Evolutionary conservation across 2,113 vertebrate genomes (phyloP).

Genomic region (Gallinago undulata): DNA sequence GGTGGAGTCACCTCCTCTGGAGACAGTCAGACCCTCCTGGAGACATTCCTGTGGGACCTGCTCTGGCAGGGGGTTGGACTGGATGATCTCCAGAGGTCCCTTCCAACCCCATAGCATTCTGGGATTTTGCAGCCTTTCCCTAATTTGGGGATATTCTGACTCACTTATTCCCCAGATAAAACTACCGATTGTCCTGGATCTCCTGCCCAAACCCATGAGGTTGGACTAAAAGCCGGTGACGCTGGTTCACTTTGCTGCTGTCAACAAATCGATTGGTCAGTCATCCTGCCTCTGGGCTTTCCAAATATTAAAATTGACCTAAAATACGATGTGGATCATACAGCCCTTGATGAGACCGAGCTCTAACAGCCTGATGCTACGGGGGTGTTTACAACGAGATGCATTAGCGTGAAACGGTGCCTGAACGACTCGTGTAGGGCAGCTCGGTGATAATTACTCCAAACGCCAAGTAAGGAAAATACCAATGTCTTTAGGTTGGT

Average conservation of each 20-base stretch:
- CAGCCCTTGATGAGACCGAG: neutral
- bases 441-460: neutral
- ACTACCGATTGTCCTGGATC: neutral
- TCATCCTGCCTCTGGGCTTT: conserved; percentile 15
- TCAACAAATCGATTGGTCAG: conserved; percentile 17
- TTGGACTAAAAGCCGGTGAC: conserved; percentile 15
- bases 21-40: no score
- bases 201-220: neutral
- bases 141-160: conserved; percentile 9
- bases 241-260: neutral
- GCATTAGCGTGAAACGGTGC: neutral
- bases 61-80: no score
- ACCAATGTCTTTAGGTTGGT: neutral
- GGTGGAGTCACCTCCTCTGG: no score
- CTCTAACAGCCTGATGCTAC: neutral
- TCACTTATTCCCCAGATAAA: conserved; percentile 23
- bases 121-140: neutral
- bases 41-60: no score
- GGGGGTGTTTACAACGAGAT: neutral
- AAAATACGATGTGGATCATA: neutral
- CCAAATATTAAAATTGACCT: conserved; percentile 45
- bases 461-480: neutral
- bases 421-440: neutral
- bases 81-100: no score
- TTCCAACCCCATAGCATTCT: no score